Evolutionary conservation across 2,113 vertebrate genomes (phyloP).

Genomic region (Cygnus buccinator): DNA sequence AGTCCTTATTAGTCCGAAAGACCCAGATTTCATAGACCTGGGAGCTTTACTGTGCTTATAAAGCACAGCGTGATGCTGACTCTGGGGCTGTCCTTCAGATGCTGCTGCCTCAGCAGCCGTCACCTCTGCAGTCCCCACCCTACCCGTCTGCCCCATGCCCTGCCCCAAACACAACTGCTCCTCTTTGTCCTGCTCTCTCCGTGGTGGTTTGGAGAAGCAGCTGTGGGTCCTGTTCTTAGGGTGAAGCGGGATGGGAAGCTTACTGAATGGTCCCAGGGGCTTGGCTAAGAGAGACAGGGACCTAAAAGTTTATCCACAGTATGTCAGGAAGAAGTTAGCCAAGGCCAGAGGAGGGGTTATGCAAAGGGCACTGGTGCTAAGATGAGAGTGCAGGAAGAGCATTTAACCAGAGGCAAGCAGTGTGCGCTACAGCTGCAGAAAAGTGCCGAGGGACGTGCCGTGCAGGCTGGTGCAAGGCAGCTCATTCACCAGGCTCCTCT

Average conservation of each 20-base stretch:
- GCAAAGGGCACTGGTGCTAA: neutral
- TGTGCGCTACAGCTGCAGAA: rapidly evolving
- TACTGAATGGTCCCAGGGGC: neutral
- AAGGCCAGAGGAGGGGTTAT: neutral
- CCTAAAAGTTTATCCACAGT: neutral
- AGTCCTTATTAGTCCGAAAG: neutral
- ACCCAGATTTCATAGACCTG: neutral
- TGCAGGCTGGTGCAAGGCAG: neutral
- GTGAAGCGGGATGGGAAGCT: neutral
- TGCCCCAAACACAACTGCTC: neutral
- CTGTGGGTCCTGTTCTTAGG: neutral
- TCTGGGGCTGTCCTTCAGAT: neutral
- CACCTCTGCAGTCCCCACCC: neutral
- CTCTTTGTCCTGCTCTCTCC: neutral
- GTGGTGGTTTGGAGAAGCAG: neutral
- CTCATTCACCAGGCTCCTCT: neutral
- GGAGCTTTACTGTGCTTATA: neutral
- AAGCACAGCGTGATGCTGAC: neutral
- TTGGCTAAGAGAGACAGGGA: neutral
- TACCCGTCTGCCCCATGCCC: neutral
- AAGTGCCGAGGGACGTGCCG: neutral
- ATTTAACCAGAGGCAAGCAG: neutral
- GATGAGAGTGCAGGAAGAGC: neutral
- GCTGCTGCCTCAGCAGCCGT: neutral
- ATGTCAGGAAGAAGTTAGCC: neutral